phyloP scores from a whole-genome alignment of 2,113 vertebrate genomes.

The Cathartes aura region DNA sequence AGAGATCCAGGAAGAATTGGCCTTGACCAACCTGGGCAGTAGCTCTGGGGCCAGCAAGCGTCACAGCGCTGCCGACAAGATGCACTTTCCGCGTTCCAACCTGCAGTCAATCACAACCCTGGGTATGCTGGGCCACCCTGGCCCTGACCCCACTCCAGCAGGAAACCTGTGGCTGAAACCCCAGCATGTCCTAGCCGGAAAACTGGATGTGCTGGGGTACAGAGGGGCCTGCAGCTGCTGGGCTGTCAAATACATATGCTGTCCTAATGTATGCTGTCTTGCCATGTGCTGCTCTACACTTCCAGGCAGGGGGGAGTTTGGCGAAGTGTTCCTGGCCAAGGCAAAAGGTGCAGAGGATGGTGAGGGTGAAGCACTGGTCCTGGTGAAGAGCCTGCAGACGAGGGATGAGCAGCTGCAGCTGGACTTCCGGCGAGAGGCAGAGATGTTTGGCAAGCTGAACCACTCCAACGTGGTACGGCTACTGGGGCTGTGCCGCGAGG shows the following conservation, averaged over 20 bases:
- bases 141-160: not conserved
- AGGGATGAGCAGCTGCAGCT: conserved; percentile 90
- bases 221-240: not conserved
- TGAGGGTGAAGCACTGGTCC: conserved; percentile 85
- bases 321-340: conserved; percentile 95
- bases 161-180: not conserved
- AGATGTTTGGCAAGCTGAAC: conserved; percentile 95
- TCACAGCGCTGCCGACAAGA: conserved; percentile 89
- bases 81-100: conserved; percentile 87
- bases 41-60: conserved; percentile 84
- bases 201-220: not conserved
- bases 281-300: not conserved
- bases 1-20: conserved; percentile 95
- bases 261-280: not conserved
- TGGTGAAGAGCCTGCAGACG: conserved; percentile 92
- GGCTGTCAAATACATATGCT: not conserved
- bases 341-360: conserved; percentile 85
- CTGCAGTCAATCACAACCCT: conserved; percentile 94
- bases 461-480: conserved; percentile 88
- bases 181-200: not conserved
- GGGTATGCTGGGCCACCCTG: conserved; percentile 75
- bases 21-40: conserved; percentile 87
- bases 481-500: conserved; percentile 90
- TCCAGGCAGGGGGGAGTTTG: conserved; percentile 93
- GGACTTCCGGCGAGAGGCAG: conserved; percentile 91